These are phyloP conservation scores for Plemyria rubiginata DNA, from an alignment of 2,888 invertebrate genomes.

Conservation along the genomic window DNA sequence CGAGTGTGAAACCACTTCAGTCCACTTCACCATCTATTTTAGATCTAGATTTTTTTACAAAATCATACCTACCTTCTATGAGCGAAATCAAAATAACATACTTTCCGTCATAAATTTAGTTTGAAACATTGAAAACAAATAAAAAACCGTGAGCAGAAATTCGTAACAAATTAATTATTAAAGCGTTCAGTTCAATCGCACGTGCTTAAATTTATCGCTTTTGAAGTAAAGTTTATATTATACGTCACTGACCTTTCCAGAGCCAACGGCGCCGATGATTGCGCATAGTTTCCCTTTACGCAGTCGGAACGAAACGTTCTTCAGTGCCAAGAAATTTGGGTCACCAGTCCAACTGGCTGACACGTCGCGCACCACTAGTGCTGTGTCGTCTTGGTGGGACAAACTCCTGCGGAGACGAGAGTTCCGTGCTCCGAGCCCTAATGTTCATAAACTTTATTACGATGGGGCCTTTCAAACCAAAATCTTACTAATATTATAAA, in stretches of 20 bases:
- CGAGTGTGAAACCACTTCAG: too few species aligned
- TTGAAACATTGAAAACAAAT: too few species aligned
- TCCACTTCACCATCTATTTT: too few species aligned
- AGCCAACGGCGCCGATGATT: conserved; percentile 90
- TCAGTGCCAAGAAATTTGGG: conserved; percentile 81
- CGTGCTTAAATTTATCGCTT: conserved; percentile 10
- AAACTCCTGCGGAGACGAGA: conserved; percentile 56
- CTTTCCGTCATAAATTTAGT: too few species aligned
- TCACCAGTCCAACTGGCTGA: conserved; percentile 82
- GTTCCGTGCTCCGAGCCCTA: conserved; percentile 29
- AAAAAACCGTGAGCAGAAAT: too few species aligned
- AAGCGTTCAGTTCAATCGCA: conserved; percentile 10
- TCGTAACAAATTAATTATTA: not conserved
- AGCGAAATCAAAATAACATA: too few species aligned
- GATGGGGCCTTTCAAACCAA: too few species aligned
- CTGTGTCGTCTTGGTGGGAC: conserved; percentile 64
- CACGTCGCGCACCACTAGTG: conserved; percentile 67
- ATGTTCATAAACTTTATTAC: conserved; percentile 9
- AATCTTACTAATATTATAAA: too few species aligned
- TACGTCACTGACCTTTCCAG: conserved; percentile 85
- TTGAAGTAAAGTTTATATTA: conserved; percentile 17
- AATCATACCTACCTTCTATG: too few species aligned
- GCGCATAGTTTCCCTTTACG: conserved; percentile 86
- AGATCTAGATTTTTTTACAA: too few species aligned
- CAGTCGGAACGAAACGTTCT: conserved; percentile 80